Evolutionary conservation across 2,888 invertebrate genomes (phyloP).

Genomic region (Petrophora chlorosata): DNA sequence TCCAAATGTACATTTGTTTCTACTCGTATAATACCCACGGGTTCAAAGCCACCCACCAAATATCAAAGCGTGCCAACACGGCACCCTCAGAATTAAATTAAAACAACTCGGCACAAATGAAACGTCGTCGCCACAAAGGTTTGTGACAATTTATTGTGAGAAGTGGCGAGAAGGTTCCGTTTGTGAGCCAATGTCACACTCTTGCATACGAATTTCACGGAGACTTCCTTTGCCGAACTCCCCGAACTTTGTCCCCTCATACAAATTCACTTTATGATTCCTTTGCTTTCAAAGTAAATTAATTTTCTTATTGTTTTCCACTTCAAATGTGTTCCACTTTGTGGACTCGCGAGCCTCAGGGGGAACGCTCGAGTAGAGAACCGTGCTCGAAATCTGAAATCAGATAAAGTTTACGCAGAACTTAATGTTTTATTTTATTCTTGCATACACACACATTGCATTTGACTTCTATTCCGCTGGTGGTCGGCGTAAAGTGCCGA

Average conservation of each 20-base stretch:
- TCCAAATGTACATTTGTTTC: too few species aligned
- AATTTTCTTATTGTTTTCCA: constrained; percentile 5
- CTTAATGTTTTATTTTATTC: too few species aligned
- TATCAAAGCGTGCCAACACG: too few species aligned
- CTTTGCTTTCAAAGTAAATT: constrained; percentile 5
- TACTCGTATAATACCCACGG: too few species aligned
- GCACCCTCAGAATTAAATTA: background rate
- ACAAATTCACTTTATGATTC: constrained; percentile 1
- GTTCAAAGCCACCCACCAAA: too few species aligned
- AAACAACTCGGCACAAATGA: background rate
- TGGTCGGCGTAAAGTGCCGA: too few species aligned
- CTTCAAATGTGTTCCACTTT: constrained; percentile 3
- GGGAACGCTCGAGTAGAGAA: background rate
- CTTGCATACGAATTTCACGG: constrained; percentile 13
- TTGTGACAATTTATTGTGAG: background rate
- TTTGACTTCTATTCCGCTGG: too few species aligned
- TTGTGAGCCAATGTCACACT: constrained; percentile 12
- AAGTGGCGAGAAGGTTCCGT: constrained; percentile 1
- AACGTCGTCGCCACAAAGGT: constrained; percentile 2
- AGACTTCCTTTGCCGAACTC: background rate
- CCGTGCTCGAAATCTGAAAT: background rate
- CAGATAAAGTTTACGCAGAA: background rate
- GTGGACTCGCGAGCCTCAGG: background rate
- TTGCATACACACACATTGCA: too few species aligned
- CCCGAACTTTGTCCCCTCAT: constrained; percentile 4